Conservation (phyloP, 2,113 vertebrate genomes). For the Cardinalis cardinalis region DNA sequence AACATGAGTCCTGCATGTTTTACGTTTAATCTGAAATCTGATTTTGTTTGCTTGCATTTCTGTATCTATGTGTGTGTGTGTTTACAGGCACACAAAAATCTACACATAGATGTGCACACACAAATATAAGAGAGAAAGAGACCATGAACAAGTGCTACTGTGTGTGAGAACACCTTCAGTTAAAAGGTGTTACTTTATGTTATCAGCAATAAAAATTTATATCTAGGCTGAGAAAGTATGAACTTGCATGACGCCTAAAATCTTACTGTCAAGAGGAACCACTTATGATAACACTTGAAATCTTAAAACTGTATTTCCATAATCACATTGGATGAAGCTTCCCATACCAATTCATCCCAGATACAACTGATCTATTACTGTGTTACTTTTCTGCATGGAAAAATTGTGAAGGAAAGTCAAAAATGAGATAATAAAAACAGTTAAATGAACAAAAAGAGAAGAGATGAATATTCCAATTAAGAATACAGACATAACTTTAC, state of each 20-base stretch:
- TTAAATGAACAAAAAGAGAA: neutral
- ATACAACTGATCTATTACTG: neutral
- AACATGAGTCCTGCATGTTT: neutral
- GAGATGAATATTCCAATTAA: neutral
- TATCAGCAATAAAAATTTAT: neutral
- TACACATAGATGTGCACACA: neutral
- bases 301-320: neutral
- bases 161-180: neutral
- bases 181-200: neutral
- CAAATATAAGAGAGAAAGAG: neutral
- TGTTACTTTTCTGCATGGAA: neutral
- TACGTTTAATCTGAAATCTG: neutral
- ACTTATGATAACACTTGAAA: neutral
- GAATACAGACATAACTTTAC: neutral
- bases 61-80: neutral
- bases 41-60: neutral
- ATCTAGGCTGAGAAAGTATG: neutral
- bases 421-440: neutral
- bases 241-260: neutral
- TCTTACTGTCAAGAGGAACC: neutral
- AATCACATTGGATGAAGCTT: neutral
- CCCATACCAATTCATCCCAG: neutral
- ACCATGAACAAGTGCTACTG: neutral
- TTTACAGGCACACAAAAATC: neutral
- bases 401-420: neutral